Evolutionary conservation across 1,140 invertebrate species (phyloP).

Genomic region (Bombus consobrinus): DNA sequence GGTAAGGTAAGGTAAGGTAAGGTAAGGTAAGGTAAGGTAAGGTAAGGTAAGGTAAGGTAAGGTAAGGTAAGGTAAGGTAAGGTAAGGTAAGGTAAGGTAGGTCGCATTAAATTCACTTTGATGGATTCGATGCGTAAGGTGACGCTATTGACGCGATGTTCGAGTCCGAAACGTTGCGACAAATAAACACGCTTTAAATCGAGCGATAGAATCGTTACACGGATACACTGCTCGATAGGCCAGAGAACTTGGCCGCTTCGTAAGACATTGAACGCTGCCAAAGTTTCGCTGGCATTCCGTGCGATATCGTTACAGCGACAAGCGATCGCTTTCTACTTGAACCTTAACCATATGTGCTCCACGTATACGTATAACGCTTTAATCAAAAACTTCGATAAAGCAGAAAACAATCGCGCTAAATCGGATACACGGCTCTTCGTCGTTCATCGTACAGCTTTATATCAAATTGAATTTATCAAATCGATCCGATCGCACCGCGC

Average conservation of each 20-base stretch:
- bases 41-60: too few relatives aligned
- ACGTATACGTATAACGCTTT: too few relatives aligned
- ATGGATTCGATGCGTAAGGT: background rate
- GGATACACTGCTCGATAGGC: background rate
- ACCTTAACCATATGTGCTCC: too few relatives aligned
- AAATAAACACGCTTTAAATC: background rate
- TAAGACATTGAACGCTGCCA: background rate
- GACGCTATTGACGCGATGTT: background rate
- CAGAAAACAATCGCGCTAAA: background rate
- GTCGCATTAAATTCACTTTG: background rate
- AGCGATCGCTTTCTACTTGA: too few relatives aligned
- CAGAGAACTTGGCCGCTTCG: background rate
- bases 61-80: too few relatives aligned
- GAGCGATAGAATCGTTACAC: background rate
- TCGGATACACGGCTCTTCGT: too few relatives aligned
- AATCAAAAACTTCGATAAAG: background rate
- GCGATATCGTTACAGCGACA: too few relatives aligned
- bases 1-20: background rate
- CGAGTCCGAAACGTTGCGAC: background rate
- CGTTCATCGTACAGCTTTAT: background rate
- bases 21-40: too few relatives aligned
- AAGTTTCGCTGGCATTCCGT: background rate
- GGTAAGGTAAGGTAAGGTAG: too few relatives aligned
- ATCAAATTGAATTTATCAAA: too few relatives aligned
- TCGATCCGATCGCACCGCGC: too few relatives aligned